These are phyloP conservation scores for Pterocles gutturalis DNA, from an alignment of 2,113 vertebrate species.

Conservation along the genomic window DNA sequence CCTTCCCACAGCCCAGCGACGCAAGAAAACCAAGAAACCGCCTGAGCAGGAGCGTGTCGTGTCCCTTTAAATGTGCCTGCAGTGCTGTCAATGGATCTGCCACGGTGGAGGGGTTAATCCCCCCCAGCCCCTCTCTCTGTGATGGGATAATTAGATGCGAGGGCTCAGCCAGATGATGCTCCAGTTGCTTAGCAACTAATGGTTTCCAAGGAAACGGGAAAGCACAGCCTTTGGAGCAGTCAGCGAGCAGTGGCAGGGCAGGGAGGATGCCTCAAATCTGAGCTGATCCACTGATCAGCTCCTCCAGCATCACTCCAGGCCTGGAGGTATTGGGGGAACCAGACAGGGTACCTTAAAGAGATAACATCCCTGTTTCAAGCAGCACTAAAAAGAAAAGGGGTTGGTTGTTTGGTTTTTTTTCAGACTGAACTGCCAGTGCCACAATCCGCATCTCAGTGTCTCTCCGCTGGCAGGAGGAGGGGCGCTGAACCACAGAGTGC, in stretches of 20 bases:
- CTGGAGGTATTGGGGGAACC: conserved; percentile 36
- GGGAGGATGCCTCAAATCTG: conserved; percentile 64
- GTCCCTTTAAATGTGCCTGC: conserved; percentile 74
- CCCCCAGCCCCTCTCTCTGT: conserved; percentile 76
- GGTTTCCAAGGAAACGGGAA: conserved; percentile 89
- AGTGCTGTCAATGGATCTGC: conserved; percentile 67
- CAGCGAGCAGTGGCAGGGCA: conserved; percentile 82
- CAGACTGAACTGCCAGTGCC: neutral
- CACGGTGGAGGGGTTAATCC: conserved; percentile 75
- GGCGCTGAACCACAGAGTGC: neutral
- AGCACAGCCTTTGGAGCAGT: conserved; percentile 82
- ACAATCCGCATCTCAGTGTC: neutral
- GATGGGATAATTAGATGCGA: conserved; percentile 89
- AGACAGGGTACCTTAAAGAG: conserved; percentile 70
- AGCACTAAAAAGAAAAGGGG: neutral
- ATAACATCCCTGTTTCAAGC: conserved; percentile 6
- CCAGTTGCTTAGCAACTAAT: conserved; percentile 92
- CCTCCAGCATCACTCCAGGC: conserved; percentile 70
- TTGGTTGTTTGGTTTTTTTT: neutral
- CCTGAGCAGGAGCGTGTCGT: neutral
- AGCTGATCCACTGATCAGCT: conserved; percentile 38
- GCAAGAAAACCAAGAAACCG: neutral
- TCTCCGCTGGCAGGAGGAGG: neutral
- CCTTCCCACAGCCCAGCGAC: neutral
- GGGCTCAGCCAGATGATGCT: conserved; percentile 85